A percentile compares a stretch with the other conserved stretches of the same genome.
These are phyloP conservation scores for Triplophysa siluroides DNA, from an alignment of 2,113 vertebrate species.

Conservation along the genomic window DNA sequence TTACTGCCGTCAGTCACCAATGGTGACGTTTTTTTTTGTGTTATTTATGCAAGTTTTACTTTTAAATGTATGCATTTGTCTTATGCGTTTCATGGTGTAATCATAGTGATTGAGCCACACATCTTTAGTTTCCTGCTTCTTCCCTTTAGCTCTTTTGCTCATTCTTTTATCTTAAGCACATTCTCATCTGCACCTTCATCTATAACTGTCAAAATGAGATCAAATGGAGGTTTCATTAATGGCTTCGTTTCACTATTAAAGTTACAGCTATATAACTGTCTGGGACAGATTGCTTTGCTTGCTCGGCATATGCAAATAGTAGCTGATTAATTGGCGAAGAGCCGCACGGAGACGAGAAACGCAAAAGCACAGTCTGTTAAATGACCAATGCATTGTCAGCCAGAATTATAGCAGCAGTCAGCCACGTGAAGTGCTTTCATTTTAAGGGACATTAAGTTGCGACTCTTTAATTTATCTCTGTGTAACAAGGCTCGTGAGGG, in stretches of 20 bases:
- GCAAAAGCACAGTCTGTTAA: slow-evolving; percentile 38
- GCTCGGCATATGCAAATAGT: slow-evolving; percentile 50
- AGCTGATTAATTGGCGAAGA: slow-evolving; percentile 47
- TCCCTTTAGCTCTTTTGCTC: too few relatives aligned
- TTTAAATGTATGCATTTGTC: too few relatives aligned
- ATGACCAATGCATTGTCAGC: slow-evolving; percentile 61
- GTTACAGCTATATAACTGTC: slow-evolving; percentile 26
- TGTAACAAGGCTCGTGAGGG: slow-evolving; percentile 39
- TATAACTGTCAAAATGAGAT: slow-evolving; percentile 12
- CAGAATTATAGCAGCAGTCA: slow-evolving; percentile 57
- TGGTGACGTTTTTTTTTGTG: too few relatives aligned
- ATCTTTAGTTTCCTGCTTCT: too few relatives aligned
- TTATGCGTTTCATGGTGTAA: too few relatives aligned
- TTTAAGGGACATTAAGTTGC: slow-evolving; percentile 65
- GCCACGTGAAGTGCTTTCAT: slow-evolving; percentile 62
- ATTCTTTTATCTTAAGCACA: background rate
- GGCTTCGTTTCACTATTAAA: slow-evolving; percentile 29
- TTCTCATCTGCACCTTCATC: background rate
- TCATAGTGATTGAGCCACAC: too few relatives aligned
- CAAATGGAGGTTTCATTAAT: slow-evolving; percentile 39
- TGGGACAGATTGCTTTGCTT: slow-evolving; percentile 40
- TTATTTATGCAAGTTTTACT: too few relatives aligned
- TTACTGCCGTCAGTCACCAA: too few relatives aligned
- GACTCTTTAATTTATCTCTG: slow-evolving; percentile 58
- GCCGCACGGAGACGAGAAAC: slow-evolving; percentile 11